Conservation (phyloP, 2,888 invertebrate species). For the Tetragonula carbonaria region DNA sequence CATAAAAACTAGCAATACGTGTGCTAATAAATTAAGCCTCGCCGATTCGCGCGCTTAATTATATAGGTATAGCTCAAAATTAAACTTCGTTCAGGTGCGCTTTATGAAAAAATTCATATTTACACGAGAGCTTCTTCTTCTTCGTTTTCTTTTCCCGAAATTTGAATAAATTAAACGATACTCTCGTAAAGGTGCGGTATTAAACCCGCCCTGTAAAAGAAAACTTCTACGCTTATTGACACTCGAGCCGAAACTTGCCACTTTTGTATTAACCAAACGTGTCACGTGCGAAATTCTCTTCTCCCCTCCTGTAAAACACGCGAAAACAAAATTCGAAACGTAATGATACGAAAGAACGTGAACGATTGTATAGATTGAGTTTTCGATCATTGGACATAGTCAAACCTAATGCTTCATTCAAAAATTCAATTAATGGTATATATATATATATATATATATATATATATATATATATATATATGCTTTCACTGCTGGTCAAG, state of each 20-base stretch:
- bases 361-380: too few species aligned
- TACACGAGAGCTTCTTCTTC: conserved; percentile 1
- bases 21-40: conserved; percentile 27
- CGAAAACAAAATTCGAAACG: too few species aligned
- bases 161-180: conserved; percentile 27
- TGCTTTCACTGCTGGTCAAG: too few species aligned
- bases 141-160: neutral
- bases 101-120: conserved; percentile 28
- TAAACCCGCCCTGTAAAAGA: conserved; percentile 16
- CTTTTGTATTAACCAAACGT: neutral
- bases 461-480: too few species aligned
- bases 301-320: neutral
- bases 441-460: too few species aligned
- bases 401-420: too few species aligned
- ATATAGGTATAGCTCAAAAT: conserved; percentile 27
- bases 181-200: conserved; percentile 8
- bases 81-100: conserved; percentile 5
- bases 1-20: conserved; percentile 15
- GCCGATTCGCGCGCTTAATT: conserved; percentile 16
- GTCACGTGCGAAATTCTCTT: neutral
- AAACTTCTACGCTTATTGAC: conserved; percentile 21
- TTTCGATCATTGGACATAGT: too few species aligned
- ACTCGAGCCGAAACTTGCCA: neutral
- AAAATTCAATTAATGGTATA: too few species aligned
- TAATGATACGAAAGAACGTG: too few species aligned